A percentile compares a stretch with the other conserved stretches of the same genome.
Evolutionary conservation across 35 echinoderm and acorn worm species (phyloP).

Genomic region (Amphiura filiformis): DNA sequence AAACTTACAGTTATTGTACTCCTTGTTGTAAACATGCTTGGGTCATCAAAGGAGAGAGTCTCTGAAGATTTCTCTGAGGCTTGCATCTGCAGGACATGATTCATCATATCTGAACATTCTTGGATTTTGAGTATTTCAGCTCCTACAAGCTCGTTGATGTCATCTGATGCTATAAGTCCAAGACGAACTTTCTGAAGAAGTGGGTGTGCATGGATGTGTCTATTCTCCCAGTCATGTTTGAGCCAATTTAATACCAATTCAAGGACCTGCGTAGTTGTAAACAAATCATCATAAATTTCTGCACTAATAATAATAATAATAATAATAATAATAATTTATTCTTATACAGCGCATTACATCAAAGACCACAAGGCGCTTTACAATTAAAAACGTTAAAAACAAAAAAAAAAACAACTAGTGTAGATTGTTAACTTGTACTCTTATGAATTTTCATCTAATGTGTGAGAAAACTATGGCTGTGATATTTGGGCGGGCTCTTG

Average conservation of each 20-base stretch:
- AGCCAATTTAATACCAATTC: background rate
- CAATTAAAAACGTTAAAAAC: too few relatives aligned
- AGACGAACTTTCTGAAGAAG: background rate
- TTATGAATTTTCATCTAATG: too few relatives aligned
- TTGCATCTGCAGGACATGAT: background rate
- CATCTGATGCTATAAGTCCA: background rate
- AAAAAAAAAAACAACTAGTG: too few relatives aligned
- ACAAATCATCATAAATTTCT: too few relatives aligned
- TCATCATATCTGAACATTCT: background rate
- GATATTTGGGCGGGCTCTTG: too few relatives aligned
- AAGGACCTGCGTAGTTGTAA: background rate
- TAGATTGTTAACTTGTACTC: too few relatives aligned
- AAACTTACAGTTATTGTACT: background rate
- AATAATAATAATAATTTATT: too few relatives aligned
- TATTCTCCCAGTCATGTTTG: background rate
- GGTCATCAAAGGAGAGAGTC: background rate
- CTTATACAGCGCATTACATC: too few relatives aligned
- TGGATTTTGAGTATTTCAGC: background rate
- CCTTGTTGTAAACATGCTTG: background rate
- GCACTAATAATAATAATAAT: too few relatives aligned
- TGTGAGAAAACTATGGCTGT: too few relatives aligned
- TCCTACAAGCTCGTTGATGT: background rate
- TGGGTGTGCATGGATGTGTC: background rate
- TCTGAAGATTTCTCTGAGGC: background rate
- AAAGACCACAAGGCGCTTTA: too few relatives aligned